Conservation (phyloP, 2,797 vertebrate species). For the Arremon brunneinucha region DNA sequence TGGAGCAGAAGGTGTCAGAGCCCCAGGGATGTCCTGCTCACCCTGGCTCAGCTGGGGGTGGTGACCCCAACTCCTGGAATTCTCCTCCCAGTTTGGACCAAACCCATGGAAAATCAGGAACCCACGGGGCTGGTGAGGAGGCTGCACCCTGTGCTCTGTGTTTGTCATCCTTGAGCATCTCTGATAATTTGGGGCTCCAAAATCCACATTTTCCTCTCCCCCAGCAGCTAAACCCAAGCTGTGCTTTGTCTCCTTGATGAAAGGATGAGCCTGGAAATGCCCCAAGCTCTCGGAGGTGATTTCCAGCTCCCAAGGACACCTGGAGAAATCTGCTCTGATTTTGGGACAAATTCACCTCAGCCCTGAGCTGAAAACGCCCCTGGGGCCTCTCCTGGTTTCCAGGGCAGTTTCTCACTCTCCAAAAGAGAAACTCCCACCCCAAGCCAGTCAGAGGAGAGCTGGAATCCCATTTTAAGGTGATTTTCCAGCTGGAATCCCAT, state of each 20-base stretch:
- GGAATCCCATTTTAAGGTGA: conserved; percentile 69
- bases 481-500: neutral
- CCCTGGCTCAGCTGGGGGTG: neutral
- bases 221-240: neutral
- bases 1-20: neutral
- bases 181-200: neutral
- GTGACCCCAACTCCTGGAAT: neutral
- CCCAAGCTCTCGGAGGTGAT: neutral
- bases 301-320: neutral
- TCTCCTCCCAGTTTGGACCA: neutral
- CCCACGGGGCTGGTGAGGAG: neutral
- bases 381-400: neutral
- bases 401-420: neutral
- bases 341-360: neutral
- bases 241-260: neutral
- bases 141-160: fast-evolving
- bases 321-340: fast-evolving
- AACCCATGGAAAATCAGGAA: fast-evolving
- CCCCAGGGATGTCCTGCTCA: neutral
- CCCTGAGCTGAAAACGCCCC: neutral
- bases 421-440: neutral
- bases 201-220: neutral
- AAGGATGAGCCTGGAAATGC: neutral
- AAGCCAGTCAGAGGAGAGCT: conserved; percentile 54
- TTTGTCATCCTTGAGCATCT: fast-evolving